Evolutionary conservation across 2,888 invertebrate species (phyloP), one percentile per base, ranked within the genome.

Genomic region (Leptopilina drosophilae): DNA sequence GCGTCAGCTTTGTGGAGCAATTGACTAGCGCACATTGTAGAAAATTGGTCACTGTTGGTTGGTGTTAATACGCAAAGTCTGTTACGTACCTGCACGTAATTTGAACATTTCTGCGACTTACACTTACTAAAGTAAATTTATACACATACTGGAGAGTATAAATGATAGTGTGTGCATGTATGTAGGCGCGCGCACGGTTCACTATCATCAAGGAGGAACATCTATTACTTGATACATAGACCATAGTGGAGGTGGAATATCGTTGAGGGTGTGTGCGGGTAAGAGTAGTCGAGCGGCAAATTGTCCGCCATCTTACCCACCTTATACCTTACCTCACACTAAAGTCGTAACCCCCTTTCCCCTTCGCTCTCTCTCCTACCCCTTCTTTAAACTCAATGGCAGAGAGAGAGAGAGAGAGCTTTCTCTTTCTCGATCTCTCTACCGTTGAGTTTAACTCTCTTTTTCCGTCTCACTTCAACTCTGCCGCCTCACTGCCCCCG

Each of bases 231-330:
- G 85, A 88, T 88, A 89, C 89, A 88, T 88, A 88, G 88, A 83
- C 86, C 83, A 49, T 49, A 84, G 79, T 79, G 83, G 80, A 81
- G 85, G 86, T 85, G 86, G 85, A 86, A 85, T 49, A 49, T 85
- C 83, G 85, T 81, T 81, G 81, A 82, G 85, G 84, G 84, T 80
- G 89, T 88, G 89, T 89, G 89, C 87, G 90, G 90, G 89, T 87
- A 88, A 90, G 89, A 89, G 91, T 91, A 91, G 91, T 91, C 91
- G 91, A 91, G 91, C 91, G 91, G 91, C 91, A 91, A 91, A 91
- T 91, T 91, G 91, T 91, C 91, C 91, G 91, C 91, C 91, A 91
- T 91, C 91, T 91, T 91, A 91, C 88, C 91, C 90, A 91, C 91
- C 91, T 91, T 90, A 91, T 91, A 90, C 90, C 89, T 90, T 89